These are phyloP conservation scores for Ammospiza maritima DNA, from an alignment of 2,797 vertebrate genomes.

Conservation along the genomic window DNA sequence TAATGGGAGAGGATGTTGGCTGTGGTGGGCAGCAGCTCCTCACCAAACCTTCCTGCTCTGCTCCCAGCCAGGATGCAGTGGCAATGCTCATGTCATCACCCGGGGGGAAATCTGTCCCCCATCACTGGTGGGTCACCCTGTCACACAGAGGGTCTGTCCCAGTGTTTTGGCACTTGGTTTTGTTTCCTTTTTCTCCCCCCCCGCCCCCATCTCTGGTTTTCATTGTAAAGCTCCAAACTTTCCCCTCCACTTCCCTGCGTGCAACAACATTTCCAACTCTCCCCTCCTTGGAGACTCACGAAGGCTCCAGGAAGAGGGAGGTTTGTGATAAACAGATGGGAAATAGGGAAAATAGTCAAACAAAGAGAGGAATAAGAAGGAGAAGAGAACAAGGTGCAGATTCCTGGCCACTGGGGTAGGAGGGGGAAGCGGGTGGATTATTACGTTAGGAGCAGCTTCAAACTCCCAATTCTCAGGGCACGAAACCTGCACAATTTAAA, in stretches of 20 bases:
- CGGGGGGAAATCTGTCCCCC: rapidly evolving
- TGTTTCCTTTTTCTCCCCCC: background rate
- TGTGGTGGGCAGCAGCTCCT: background rate
- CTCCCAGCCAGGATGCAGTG: background rate
- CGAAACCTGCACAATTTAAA: slow-evolving; percentile 79
- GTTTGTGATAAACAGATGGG: slow-evolving; percentile 74
- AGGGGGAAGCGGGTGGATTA: slow-evolving; percentile 47
- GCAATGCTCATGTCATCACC: background rate
- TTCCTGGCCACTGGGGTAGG: slow-evolving; percentile 56
- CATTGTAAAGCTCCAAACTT: slow-evolving; percentile 44
- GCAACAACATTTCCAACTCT: slow-evolving; percentile 55
- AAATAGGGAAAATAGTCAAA: slow-evolving; percentile 71
- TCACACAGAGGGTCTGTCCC: background rate
- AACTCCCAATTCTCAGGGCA: slow-evolving; percentile 79
- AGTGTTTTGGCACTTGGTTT: background rate
- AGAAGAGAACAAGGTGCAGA: slow-evolving; percentile 72
- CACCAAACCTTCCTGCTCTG: background rate
- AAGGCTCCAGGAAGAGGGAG: slow-evolving; percentile 68
- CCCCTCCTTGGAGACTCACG: slow-evolving; percentile 49
- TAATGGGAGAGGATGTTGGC: background rate
- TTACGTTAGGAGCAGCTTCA: slow-evolving; percentile 74
- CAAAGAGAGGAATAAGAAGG: slow-evolving; percentile 65
- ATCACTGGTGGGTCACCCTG: background rate
- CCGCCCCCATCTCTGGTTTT: background rate
- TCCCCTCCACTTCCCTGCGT: slow-evolving; percentile 46